Evolutionary conservation across 2,113 vertebrate genomes (phyloP).

Genomic region (Eublepharis macularius): DNA sequence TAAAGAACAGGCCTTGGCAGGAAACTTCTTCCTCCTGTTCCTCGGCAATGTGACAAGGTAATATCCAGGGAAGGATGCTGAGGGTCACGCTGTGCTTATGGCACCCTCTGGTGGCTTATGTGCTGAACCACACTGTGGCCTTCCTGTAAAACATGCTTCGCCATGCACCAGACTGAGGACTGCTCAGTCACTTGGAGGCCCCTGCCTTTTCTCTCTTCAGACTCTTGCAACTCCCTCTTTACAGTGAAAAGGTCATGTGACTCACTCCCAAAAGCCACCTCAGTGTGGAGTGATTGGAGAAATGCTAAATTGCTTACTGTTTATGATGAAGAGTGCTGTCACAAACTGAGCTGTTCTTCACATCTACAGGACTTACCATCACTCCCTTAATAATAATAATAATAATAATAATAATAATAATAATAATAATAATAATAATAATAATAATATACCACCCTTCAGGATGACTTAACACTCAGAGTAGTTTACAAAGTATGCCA

Average conservation of each 20-base stretch:
- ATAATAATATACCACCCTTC: too few relatives aligned
- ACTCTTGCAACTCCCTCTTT: not conserved
- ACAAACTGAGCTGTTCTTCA: not conserved
- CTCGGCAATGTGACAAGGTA: not conserved
- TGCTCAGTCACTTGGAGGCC: not conserved
- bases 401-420: too few relatives aligned
- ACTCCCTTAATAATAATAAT: too few relatives aligned
- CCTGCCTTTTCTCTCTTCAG: not conserved
- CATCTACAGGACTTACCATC: not conserved
- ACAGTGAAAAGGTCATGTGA: not conserved
- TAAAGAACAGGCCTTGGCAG: not conserved
- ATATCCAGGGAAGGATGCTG: not conserved
- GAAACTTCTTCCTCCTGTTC: fast-evolving
- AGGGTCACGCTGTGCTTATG: not conserved
- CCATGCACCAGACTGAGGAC: not conserved
- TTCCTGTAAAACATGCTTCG: not conserved
- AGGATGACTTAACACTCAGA: too few relatives aligned
- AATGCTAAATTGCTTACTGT: not conserved
- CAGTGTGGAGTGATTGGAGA: not conserved
- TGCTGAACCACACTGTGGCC: not conserved
- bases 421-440: too few relatives aligned
- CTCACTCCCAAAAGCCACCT: not conserved
- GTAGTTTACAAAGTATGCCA: too few relatives aligned
- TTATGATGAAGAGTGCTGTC: not conserved
- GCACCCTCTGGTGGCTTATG: conserved; percentile 16